phyloP scores from a whole-genome alignment of 1,140 invertebrate species.

The Brachionus paranguensis region DNA sequence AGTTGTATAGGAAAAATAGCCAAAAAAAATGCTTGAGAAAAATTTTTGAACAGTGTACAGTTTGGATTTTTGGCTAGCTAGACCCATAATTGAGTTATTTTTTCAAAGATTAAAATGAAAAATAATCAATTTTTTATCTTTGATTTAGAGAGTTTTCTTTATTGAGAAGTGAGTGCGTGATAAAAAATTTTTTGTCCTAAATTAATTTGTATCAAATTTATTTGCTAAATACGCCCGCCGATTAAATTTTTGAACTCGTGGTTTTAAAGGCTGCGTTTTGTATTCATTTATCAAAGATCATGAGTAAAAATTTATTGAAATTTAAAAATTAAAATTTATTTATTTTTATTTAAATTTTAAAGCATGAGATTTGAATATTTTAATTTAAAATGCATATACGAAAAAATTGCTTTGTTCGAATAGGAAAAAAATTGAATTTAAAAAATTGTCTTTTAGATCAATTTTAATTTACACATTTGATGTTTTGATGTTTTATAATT shows the following conservation, averaged over 20 bases:
- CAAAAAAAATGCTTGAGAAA: neutral
- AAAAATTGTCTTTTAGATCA: too few species aligned
- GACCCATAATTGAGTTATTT: neutral
- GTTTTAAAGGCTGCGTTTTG: too few species aligned
- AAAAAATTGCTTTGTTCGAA: too few species aligned
- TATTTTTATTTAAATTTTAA: too few species aligned
- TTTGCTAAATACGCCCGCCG: neutral
- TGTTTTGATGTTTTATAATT: too few species aligned
- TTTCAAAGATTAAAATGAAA: neutral
- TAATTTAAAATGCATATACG: too few species aligned
- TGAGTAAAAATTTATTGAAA: too few species aligned
- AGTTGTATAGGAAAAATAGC: slow-evolving; percentile 36
- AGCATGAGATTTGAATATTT: too few species aligned
- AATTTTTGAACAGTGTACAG: neutral
- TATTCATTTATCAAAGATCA: too few species aligned
- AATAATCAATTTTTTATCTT: neutral
- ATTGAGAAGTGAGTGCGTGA: neutral
- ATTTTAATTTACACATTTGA: too few species aligned
- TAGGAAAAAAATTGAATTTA: too few species aligned
- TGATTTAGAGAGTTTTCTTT: neutral
- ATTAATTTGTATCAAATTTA: neutral
- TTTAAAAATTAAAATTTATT: too few species aligned
- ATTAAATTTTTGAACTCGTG: neutral
- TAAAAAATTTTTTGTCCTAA: neutral
- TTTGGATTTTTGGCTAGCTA: neutral